Percentiles rank a stretch among this genome's conserved stretches.
Conservation (phyloP, 2,113 vertebrate genomes). For the Anthoscopus minutus region DNA sequence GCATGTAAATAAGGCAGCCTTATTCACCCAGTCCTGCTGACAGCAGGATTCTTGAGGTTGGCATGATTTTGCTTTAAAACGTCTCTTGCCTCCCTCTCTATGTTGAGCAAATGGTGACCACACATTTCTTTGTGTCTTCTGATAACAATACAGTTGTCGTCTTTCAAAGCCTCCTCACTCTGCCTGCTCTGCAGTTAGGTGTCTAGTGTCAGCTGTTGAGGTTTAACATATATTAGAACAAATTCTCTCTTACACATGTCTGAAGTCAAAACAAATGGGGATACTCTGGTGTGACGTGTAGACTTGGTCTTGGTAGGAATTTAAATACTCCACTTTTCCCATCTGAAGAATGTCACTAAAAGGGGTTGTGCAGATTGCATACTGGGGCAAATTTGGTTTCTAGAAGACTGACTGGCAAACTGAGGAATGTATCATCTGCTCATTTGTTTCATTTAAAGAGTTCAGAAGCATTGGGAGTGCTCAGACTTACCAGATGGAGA, state of each 20-base stretch:
- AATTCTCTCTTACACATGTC: background rate
- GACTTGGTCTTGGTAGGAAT: too few species aligned
- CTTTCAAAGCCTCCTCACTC: background rate
- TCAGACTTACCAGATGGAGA: background rate
- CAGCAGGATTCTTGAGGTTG: background rate
- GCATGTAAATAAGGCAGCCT: background rate
- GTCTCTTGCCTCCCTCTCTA: background rate
- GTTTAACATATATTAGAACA: background rate
- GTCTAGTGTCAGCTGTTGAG: background rate
- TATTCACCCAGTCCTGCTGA: background rate
- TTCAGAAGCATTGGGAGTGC: background rate
- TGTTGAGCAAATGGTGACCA: background rate
- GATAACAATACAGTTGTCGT: background rate
- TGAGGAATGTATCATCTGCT: background rate
- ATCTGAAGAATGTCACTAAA: background rate
- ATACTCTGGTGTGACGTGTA: too few species aligned
- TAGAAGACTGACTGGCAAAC: background rate
- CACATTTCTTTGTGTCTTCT: background rate
- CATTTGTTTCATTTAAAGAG: background rate
- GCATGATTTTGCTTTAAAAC: background rate
- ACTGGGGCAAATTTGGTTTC: background rate
- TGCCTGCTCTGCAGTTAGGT: background rate
- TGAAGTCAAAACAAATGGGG: background rate
- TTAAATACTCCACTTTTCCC: background rate
- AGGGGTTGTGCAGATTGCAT: background rate